phyloP scores from a whole-genome alignment of 1,140 invertebrate genomes.

The Cheumatopsyche charites region DNA sequence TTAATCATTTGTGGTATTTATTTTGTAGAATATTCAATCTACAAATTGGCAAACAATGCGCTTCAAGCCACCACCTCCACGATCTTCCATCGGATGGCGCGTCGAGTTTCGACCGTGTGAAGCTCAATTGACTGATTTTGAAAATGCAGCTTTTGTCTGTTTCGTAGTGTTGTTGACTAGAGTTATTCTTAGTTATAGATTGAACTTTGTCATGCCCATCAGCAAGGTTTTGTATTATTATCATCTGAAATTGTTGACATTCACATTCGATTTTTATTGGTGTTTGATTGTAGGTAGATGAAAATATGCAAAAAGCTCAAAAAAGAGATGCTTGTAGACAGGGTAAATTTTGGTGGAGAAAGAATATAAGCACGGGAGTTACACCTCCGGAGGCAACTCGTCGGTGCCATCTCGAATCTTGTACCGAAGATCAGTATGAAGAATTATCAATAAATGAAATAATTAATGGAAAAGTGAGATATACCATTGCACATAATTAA shows the following conservation, averaged over 20 bases:
- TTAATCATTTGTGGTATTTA: slow-evolving; percentile 19
- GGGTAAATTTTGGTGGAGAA: slow-evolving; percentile 92
- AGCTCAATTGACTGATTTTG: slow-evolving; percentile 98
- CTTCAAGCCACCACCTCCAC: slow-evolving; percentile 96
- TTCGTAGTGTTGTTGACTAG: slow-evolving; percentile 96
- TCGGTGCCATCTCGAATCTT: slow-evolving; percentile 47
- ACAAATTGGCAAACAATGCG: slow-evolving; percentile 99
- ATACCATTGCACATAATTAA: neutral
- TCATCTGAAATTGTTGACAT: neutral
- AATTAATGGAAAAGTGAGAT: slow-evolving; percentile 90
- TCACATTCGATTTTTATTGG: neutral
- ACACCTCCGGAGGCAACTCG: slow-evolving; percentile 56
- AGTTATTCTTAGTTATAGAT: slow-evolving; percentile 94
- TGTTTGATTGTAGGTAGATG: slow-evolving; percentile 76
- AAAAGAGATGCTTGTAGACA: slow-evolving; percentile 82
- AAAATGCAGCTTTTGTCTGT: slow-evolving; percentile 99
- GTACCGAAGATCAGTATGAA: slow-evolving; percentile 62
- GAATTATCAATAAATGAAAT: slow-evolving; percentile 95
- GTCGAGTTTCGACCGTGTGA: slow-evolving; percentile 99
- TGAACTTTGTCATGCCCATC: slow-evolving; percentile 97
- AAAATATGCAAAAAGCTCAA: slow-evolving; percentile 97
- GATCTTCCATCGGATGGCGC: slow-evolving; percentile 97
- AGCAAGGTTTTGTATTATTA: slow-evolving; percentile 74
- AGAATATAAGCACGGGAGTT: slow-evolving; percentile 70
- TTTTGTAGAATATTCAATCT: slow-evolving; percentile 94